Conservation (phyloP, 2,797 vertebrate species). For the Poecilia wingei region DNA sequence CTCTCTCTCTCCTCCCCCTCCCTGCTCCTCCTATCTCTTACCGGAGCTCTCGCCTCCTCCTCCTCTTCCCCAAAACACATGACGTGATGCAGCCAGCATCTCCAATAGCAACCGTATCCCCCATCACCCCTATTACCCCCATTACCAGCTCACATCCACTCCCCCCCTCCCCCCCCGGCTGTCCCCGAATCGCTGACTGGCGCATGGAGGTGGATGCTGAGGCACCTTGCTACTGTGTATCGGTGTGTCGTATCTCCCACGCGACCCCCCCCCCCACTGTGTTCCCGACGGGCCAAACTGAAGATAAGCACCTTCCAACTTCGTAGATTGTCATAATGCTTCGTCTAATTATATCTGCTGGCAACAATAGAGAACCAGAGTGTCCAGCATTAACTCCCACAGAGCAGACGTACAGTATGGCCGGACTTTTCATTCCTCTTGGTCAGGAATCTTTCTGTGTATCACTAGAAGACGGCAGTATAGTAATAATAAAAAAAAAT, state of each 20-base stretch:
- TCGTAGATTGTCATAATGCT: conserved; percentile 58
- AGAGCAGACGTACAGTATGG: conserved; percentile 23
- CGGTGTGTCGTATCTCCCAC: neutral
- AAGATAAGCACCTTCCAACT: conserved; percentile 73
- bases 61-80: conserved; percentile 53
- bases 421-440: conserved; percentile 4
- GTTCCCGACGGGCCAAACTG: conserved; percentile 49
- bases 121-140: conserved; percentile 67
- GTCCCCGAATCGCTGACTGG: conserved; percentile 62
- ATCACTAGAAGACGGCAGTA: neutral
- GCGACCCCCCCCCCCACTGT: conserved; percentile 6
- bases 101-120: conserved; percentile 81
- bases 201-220: conserved; percentile 54
- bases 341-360: conserved; percentile 70
- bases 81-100: conserved; percentile 80
- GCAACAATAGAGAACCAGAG: conserved; percentile 35
- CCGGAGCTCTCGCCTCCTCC: conserved; percentile 43
- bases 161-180: conserved; percentile 38
- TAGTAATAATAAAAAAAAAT: neutral
- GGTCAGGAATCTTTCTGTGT: conserved; percentile 29
- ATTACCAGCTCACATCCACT: conserved; percentile 41
- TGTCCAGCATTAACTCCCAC: conserved; percentile 28
- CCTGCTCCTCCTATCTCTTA: conserved; percentile 44
- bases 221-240: conserved; percentile 12
- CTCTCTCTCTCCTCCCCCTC: conserved; percentile 21